Conservation (phyloP, 2,797 vertebrate species). For the Channallabes apus region DNA sequence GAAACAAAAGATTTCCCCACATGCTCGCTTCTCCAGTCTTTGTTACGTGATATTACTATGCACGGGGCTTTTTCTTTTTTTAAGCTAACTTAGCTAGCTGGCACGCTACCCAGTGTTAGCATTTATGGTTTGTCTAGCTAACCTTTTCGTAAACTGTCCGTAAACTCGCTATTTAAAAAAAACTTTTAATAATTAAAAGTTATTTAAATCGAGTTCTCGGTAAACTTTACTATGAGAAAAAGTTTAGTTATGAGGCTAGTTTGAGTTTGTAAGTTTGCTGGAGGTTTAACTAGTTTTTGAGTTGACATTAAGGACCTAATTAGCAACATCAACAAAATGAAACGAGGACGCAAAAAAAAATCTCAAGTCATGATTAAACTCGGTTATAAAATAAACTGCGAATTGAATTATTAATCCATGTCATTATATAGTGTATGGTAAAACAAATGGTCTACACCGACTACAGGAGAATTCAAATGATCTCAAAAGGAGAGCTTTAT, state of each 20-base stretch:
- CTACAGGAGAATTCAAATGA: neutral
- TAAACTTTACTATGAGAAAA: neutral
- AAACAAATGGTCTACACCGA: neutral
- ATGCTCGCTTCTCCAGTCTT: neutral
- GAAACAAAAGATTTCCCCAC: neutral
- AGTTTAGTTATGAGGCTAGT: too few relatives aligned
- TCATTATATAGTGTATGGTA: neutral
- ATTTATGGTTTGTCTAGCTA: neutral
- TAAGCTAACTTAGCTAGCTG: constrained; percentile 19
- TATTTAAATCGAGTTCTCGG: too few relatives aligned
- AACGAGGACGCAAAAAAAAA: neutral
- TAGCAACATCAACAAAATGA: neutral
- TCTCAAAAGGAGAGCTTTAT: neutral
- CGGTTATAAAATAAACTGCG: neutral
- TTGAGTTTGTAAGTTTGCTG: neutral
- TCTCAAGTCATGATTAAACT: neutral
- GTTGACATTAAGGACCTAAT: neutral
- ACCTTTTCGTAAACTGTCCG: neutral
- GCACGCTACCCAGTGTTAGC: constrained; percentile 23
- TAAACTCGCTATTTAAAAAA: neutral
- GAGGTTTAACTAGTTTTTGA: neutral
- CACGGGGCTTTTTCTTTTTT: neutral
- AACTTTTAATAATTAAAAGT: neutral
- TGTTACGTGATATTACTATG: neutral
- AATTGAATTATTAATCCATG: too few relatives aligned